These are phyloP conservation scores for Euplagia quadripunctaria DNA, from an alignment of 2,888 invertebrate species.

Conservation along the genomic window DNA sequence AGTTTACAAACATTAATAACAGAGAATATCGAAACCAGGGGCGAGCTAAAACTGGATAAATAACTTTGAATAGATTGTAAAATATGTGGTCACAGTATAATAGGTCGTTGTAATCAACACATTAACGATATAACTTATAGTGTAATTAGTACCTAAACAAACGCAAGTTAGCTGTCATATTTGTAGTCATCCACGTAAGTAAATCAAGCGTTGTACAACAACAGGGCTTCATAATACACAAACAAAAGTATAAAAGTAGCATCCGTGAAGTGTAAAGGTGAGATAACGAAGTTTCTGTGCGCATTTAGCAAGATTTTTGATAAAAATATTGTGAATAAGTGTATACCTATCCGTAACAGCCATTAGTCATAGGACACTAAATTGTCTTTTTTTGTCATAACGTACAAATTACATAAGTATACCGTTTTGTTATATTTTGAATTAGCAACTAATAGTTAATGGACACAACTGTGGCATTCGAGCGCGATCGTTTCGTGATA, in stretches of 20 bases:
- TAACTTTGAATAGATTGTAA: constrained; percentile 39
- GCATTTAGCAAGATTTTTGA: constrained; percentile 49
- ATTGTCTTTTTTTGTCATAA: constrained; percentile 4
- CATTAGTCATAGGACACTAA: constrained; percentile 24
- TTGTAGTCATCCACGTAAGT: constrained; percentile 40
- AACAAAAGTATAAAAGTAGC: constrained; percentile 44
- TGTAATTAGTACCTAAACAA: constrained; percentile 48
- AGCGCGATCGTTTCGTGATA: constrained; percentile 45
- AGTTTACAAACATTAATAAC: constrained; percentile 1
- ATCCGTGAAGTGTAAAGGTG: constrained; percentile 45
- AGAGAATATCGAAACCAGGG: constrained; percentile 9
- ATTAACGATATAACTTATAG: constrained; percentile 48
- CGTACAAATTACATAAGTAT: constrained; percentile 38
- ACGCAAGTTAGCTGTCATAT: constrained; percentile 48
- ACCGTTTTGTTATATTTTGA: constrained; percentile 51
- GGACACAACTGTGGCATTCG: constrained; percentile 34
- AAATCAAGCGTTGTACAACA: constrained; percentile 36
- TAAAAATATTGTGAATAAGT: constrained; percentile 53
- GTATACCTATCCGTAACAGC: constrained; percentile 36
- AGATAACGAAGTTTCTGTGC: constrained; percentile 51
- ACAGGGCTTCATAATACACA: constrained; percentile 30
- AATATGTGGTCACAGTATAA: constrained; percentile 43
- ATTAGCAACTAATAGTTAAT: constrained; percentile 56
- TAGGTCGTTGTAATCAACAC: constrained; percentile 37
- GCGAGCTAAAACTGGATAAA: constrained; percentile 33